Conservation (phyloP, 2,888 invertebrate genomes). For the Chloroclysta siterata region DNA sequence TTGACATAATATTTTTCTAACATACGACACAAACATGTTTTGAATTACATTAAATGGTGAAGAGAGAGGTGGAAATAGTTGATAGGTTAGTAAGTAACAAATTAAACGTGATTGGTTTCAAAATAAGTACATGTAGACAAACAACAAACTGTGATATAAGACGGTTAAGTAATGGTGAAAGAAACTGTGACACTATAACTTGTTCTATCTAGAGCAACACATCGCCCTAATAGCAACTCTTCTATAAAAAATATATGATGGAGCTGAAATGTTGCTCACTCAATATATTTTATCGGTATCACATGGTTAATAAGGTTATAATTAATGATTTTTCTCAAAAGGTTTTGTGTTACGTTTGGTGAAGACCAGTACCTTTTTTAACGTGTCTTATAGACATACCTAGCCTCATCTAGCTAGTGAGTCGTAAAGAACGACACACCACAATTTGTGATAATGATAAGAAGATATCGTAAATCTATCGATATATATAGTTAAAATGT, state of each 20-base stretch:
- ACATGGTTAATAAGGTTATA: too few relatives aligned
- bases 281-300: background rate
- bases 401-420: too few relatives aligned
- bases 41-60: background rate
- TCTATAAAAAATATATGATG: background rate
- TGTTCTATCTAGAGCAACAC: constrained; percentile 17
- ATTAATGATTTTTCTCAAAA: too few relatives aligned
- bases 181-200: constrained; percentile 32
- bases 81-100: constrained; percentile 14
- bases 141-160: constrained; percentile 36
- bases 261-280: background rate
- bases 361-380: too few relatives aligned
- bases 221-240: background rate
- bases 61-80: constrained; percentile 3
- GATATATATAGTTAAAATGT: too few relatives aligned
- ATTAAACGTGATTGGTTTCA: constrained; percentile 36
- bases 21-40: background rate
- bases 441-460: too few relatives aligned
- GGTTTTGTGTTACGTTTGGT: too few relatives aligned
- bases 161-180: constrained; percentile 36
- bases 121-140: constrained; percentile 15
- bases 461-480: too few relatives aligned
- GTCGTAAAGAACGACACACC: too few relatives aligned
- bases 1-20: background rate
- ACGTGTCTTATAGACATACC: too few relatives aligned